These are phyloP conservation scores for Leptothorax acervorum DNA, from an alignment of 2,888 invertebrate species.

Conservation along the genomic window DNA sequence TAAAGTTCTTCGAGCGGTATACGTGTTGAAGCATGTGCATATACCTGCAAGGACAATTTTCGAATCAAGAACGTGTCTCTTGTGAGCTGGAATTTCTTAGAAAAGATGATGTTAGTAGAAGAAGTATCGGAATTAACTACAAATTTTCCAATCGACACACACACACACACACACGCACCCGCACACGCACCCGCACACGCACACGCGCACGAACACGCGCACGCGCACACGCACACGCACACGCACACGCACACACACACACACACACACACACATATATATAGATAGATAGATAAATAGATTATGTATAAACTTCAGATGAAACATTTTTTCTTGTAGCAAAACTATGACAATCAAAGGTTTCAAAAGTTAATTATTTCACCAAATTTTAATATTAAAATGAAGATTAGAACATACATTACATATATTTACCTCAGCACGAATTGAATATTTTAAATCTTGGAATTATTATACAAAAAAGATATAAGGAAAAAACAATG, in stretches of 20 bases:
- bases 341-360: not conserved
- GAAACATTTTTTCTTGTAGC: not conserved
- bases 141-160: no score
- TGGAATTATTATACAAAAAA: not conserved
- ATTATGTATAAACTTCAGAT: not conserved
- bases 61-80: not conserved
- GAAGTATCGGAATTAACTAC: no score
- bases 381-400: not conserved
- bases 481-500: not conserved
- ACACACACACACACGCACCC: no score
- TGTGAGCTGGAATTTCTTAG: not conserved
- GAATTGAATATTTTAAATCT: not conserved
- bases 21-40: constrained; percentile 98
- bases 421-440: not conserved
- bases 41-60: constrained; percentile 85
- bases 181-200: no score
- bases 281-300: no score
- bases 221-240: no score
- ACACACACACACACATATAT: no score
- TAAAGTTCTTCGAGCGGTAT: constrained; percentile 95
- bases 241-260: no score
- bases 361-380: constrained; percentile 5
- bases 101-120: not conserved
- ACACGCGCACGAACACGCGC: no score
- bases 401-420: not conserved